Evolutionary conservation across 1,140 invertebrate species (phyloP).

Genomic region (Agraylea sexmaculata): DNA sequence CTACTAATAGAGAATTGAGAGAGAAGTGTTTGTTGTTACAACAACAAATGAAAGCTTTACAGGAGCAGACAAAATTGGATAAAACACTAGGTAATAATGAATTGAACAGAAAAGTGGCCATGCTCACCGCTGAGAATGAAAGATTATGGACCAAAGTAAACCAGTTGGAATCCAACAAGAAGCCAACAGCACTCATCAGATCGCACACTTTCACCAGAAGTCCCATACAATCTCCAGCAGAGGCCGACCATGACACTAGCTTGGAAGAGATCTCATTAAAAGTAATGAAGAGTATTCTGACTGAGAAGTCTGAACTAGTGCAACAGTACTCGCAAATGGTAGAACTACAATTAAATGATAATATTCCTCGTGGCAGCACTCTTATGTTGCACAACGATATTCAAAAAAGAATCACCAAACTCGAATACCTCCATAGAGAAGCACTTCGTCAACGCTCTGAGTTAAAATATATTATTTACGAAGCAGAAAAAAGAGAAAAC

Average conservation of each 20-base stretch:
- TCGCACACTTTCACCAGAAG: constrained; percentile 52
- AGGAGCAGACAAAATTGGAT: constrained; percentile 60
- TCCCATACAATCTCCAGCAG: constrained; percentile 43
- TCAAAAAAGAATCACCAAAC: constrained; percentile 48
- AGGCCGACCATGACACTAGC: constrained; percentile 46
- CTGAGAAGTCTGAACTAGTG: constrained; percentile 53
- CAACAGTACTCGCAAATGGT: constrained; percentile 53
- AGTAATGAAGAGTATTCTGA: constrained; percentile 52
- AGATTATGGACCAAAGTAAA: constrained; percentile 39
- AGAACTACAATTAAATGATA: constrained; percentile 43
- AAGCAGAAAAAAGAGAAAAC: constrained; percentile 28
- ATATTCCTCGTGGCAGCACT: too few relatives aligned
- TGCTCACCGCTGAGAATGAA: constrained; percentile 30
- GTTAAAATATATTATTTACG: constrained; percentile 38
- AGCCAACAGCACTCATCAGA: constrained; percentile 36
- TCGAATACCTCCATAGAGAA: constrained; percentile 49
- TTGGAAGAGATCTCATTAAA: constrained; percentile 67
- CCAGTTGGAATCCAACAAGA: constrained; percentile 53
- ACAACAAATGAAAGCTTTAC: constrained; percentile 49
- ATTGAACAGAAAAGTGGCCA: constrained; percentile 24
- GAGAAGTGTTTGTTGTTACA: constrained; percentile 65
- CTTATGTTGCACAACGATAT: constrained; percentile 46
- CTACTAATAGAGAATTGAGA: constrained; percentile 68
- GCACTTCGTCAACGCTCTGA: constrained; percentile 51
- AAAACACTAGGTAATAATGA: constrained; percentile 44